These are phyloP conservation scores for Drosophila melanogaster DNA, from an alignment of 1,140 invertebrate species.

Conservation along the genomic window DNA sequence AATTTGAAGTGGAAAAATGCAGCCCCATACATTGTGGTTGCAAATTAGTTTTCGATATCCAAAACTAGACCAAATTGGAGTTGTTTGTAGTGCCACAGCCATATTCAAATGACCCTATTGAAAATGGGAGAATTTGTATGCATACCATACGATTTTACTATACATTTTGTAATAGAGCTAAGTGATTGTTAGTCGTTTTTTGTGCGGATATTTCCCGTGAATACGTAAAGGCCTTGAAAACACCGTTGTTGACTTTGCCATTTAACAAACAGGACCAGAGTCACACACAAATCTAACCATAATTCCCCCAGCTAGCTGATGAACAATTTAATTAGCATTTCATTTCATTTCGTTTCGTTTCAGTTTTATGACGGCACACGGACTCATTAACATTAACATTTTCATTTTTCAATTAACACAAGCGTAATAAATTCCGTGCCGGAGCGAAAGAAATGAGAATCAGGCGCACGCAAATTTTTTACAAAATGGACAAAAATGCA, in stretches of 20 bases:
- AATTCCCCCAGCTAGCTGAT: constrained; percentile 44
- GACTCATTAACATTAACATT: constrained; percentile 78
- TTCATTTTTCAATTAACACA: constrained; percentile 84
- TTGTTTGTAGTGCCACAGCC: no score
- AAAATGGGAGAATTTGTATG: no score
- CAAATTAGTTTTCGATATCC: background rate
- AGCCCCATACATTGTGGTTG: background rate
- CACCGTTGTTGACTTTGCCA: constrained; percentile 15
- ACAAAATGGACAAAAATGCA: constrained; percentile 65
- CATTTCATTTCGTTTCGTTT: constrained; percentile 74
- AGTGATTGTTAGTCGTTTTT: no score
- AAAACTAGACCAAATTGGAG: background rate
- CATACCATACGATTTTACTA: no score
- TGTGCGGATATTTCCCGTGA: no score
- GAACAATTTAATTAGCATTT: constrained; percentile 80
- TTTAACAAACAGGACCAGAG: constrained; percentile 16
- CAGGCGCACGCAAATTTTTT: constrained; percentile 62
- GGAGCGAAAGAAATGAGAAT: constrained; percentile 49
- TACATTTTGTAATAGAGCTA: no score
- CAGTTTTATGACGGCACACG: constrained; percentile 71
- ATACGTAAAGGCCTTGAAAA: background rate
- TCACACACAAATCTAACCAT: constrained; percentile 50
- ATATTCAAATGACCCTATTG: no score
- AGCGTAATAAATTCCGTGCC: constrained; percentile 79
- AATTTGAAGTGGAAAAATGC: background rate